Conservation (phyloP, 2,888 invertebrate genomes). For the Caenorhabditis angaria region DNA sequence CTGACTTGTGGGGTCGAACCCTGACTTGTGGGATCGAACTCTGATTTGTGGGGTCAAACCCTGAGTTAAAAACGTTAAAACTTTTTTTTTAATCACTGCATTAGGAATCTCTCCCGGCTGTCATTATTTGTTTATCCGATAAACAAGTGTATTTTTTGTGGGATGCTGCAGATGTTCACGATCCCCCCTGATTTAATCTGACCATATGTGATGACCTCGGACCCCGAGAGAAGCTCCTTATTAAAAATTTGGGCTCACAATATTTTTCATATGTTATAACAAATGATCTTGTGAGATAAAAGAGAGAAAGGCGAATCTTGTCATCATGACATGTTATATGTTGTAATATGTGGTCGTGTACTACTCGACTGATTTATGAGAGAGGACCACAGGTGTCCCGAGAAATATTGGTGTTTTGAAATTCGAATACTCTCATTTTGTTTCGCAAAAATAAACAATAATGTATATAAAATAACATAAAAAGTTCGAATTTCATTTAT, state of each 20-base stretch:
- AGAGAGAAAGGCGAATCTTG: slow-evolving; percentile 14
- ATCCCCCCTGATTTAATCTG: background rate
- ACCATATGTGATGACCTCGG: background rate
- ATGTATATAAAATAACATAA: too few relatives aligned
- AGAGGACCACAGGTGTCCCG: slow-evolving; percentile 18
- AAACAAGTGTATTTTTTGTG: background rate
- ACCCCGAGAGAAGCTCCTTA: background rate
- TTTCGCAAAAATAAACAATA: too few relatives aligned
- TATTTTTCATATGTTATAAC: background rate
- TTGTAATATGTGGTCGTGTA: slow-evolving; percentile 24
- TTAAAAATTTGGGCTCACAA: background rate
- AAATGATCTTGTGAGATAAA: slow-evolving; percentile 1
- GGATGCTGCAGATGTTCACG: background rate
- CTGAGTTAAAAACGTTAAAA: too few relatives aligned
- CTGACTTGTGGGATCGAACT: too few relatives aligned
- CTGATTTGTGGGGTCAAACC: too few relatives aligned
- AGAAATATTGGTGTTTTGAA: background rate
- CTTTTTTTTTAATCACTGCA: background rate
- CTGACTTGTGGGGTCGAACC: too few relatives aligned
- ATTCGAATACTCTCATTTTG: too few relatives aligned
- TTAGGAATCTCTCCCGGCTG: background rate
- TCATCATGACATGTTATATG: slow-evolving; percentile 39
- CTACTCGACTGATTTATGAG: slow-evolving; percentile 45
- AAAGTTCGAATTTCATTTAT: too few relatives aligned
- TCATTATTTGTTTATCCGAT: background rate